Evolutionary conservation across 1,140 invertebrate species (phyloP), one percentile per base, ranked within the genome.

Genomic region (Dryas iulia): DNA sequence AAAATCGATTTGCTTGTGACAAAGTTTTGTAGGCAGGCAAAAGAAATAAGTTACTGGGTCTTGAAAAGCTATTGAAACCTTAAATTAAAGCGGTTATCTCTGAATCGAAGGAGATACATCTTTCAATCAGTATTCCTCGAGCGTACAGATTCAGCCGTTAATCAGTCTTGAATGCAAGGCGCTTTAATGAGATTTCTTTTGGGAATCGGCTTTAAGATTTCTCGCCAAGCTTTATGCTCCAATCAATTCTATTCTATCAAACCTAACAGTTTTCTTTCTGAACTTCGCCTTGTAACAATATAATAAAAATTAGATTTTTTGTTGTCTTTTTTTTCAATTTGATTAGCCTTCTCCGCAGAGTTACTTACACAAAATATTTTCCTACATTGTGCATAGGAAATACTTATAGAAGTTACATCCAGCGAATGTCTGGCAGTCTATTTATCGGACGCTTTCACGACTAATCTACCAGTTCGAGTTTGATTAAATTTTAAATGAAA

Each of bases 111-210:
- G 47, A 66, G 65, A 74, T 69, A 61, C 66, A 64, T 69, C 58
- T 66, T 68, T 31, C 61, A 62, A 71, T 79, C 62, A 66, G 75
- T 79, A 79, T 77, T 79, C 78, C 52, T 24, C 12, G 18, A 47
- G 70, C 53, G 75, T 71, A 65, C 31, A 26, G 60, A 57, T 59
- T 35, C 52, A 65, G 66, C 65, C 67, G 68, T 75, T 69, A 75
- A 78, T 78, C 71, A 75, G 66, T 69, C 57, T 65, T 67, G 52
- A 74, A 66, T 67, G 70, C 71, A 69, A 69, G 66, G 47, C 68
- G 64, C 39, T 73, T 75, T 69, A 75, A 78, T 75, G 76, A 73
- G 69, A 69, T 73, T 78, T 78, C 73, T 75, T 78, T 74, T 52
- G 39, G 69, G 66, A 70, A 62, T 73, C 62, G 33, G 57, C 56